Conservation (phyloP, 2,888 invertebrate species). For the Erebia aethiops region DNA sequence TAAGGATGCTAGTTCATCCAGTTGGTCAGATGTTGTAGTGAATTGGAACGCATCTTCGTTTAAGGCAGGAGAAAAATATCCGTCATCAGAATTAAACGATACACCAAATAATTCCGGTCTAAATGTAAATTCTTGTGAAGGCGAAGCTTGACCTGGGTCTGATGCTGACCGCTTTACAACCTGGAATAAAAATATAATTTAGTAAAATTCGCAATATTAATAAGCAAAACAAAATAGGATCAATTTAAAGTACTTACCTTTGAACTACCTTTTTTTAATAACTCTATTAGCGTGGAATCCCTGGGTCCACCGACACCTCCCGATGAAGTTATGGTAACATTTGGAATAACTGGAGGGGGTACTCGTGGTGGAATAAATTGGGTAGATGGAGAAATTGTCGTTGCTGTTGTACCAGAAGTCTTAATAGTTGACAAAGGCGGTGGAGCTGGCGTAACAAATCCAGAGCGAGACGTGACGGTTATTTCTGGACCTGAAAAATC, state of each 20-base stretch:
- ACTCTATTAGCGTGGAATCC: conserved; percentile 90
- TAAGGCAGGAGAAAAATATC: conserved; percentile 85
- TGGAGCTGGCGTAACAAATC: conserved; percentile 73
- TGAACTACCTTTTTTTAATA: conserved; percentile 86
- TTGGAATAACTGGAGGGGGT: conserved; percentile 68
- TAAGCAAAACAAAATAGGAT: neutral
- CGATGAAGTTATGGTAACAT: conserved; percentile 37
- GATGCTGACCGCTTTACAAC: conserved; percentile 89
- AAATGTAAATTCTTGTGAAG: conserved; percentile 83
- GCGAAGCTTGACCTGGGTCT: conserved; percentile 86
- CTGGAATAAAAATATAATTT: conserved; percentile 44
- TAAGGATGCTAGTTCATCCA: conserved; percentile 84
- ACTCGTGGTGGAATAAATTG: conserved; percentile 75
- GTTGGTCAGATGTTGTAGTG: conserved; percentile 83
- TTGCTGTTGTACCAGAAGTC: conserved; percentile 64
- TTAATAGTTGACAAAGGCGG: conserved; percentile 72
- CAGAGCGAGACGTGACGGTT: conserved; percentile 56
- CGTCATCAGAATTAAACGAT: conserved; percentile 85
- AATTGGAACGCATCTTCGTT: conserved; percentile 90
- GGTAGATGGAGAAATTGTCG: conserved; percentile 74
- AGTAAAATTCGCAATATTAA: neutral
- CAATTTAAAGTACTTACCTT: conserved; percentile 65
- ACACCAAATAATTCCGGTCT: conserved; percentile 85
- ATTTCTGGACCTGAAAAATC: conserved; percentile 56
- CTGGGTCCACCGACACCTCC: conserved; percentile 51